Evolutionary conservation across 2,113 vertebrate species (phyloP).

Genomic region (Dromiciops gliroides): DNA sequence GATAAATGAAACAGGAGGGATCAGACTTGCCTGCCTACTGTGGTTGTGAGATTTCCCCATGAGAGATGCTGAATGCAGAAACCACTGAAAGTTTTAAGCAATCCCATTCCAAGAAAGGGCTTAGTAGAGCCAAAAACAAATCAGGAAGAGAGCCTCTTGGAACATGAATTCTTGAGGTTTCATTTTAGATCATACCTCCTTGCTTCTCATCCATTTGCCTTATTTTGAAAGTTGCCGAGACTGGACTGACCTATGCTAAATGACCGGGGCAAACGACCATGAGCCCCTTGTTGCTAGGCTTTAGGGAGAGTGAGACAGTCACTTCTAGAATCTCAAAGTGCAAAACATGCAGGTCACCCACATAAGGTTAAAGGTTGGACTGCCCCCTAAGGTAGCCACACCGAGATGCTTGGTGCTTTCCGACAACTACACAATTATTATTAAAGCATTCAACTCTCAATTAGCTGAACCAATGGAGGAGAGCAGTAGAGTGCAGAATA

Average conservation of each 20-base stretch:
- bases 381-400: background rate
- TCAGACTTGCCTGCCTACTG: background rate
- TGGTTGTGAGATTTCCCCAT: background rate
- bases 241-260: background rate
- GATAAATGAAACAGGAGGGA: background rate
- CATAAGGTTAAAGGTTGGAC: background rate
- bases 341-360: background rate
- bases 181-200: background rate
- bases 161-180: conserved; percentile 54
- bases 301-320: background rate
- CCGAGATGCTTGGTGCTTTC: background rate
- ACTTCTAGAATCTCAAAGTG: background rate
- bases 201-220: background rate
- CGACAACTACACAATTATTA: background rate
- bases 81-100: background rate
- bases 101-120: conserved; percentile 11
- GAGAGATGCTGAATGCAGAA: background rate
- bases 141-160: background rate
- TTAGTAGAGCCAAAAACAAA: background rate
- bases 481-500: conserved; percentile 8
- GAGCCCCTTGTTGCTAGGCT: background rate
- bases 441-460: background rate
- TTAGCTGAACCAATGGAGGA: background rate
- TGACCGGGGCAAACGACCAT: background rate
- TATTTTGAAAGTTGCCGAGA: conserved; percentile 36